phyloP scores from a whole-genome alignment of 2,797 vertebrate species.

The Oreonectes daqikongensis region DNA sequence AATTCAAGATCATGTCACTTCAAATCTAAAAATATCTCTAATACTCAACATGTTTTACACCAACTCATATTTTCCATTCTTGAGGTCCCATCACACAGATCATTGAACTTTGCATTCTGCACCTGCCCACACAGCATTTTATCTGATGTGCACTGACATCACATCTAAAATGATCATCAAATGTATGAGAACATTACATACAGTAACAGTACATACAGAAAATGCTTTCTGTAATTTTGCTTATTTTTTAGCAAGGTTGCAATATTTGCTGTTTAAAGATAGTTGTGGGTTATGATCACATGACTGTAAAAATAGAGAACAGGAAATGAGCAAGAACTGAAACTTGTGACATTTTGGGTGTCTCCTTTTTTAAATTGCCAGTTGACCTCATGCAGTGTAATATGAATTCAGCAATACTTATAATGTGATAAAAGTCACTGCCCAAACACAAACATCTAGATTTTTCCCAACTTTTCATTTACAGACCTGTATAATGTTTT shows the following conservation, averaged over 20 bases:
- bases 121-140: conserved; percentile 12
- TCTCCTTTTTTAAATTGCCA: conserved; percentile 13
- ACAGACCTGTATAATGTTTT: neutral
- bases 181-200: no score
- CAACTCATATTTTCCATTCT: conserved; percentile 28
- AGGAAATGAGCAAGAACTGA: conserved; percentile 44
- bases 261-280: neutral
- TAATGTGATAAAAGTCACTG: no score
- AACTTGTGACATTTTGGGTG: conserved; percentile 49
- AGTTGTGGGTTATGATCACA: conserved; percentile 6
- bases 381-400: neutral
- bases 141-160: neutral
- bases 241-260: neutral
- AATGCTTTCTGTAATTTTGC: neutral
- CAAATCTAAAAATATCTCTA: neutral
- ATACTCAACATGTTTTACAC: neutral
- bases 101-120: conserved; percentile 6
- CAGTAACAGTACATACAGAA: neutral
- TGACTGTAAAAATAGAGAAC: conserved; percentile 28
- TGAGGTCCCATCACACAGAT: neutral
- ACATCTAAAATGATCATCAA: neutral
- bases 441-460: no score
- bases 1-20: neutral
- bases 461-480: no score
- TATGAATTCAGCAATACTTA: neutral